These are phyloP conservation scores for Gymnoscopelus microlampas DNA, from an alignment of 2,797 vertebrate genomes.

Conservation along the genomic window DNA sequence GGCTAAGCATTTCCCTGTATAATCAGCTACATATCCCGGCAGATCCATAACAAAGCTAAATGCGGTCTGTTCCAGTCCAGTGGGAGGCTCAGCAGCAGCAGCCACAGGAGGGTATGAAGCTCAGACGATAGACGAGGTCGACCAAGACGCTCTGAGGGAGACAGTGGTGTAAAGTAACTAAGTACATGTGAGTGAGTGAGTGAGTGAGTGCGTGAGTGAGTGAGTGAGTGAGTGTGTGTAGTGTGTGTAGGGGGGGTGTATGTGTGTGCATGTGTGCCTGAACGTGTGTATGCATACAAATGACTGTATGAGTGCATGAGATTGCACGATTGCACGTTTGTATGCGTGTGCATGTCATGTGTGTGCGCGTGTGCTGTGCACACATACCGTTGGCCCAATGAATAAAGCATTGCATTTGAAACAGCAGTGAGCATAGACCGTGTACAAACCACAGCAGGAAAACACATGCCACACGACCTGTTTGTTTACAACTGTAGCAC, in stretches of 20 bases:
- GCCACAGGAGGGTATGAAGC: too few relatives aligned
- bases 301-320: not conserved
- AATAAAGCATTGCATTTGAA: not conserved
- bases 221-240: not conserved
- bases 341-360: too few relatives aligned
- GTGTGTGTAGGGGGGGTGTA: not conserved
- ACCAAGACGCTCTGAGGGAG: too few relatives aligned
- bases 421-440: conserved; percentile 1
- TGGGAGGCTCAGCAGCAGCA: too few relatives aligned
- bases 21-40: too few relatives aligned
- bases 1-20: too few relatives aligned
- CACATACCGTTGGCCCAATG: not conserved
- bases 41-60: too few relatives aligned
- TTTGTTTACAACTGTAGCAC: conserved; percentile 32
- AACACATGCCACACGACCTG: conserved; percentile 8
- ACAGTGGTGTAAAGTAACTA: not conserved
- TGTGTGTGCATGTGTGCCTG: not conserved
- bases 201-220: not conserved
- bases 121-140: too few relatives aligned
- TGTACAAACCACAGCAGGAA: conserved; percentile 3
- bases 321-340: too few relatives aligned
- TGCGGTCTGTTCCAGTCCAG: too few relatives aligned
- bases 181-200: not conserved
- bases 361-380: not conserved
- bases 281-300: not conserved